Evolutionary conservation across 1,140 invertebrate genomes (phyloP).

Genomic region (Drosophila orosa): DNA sequence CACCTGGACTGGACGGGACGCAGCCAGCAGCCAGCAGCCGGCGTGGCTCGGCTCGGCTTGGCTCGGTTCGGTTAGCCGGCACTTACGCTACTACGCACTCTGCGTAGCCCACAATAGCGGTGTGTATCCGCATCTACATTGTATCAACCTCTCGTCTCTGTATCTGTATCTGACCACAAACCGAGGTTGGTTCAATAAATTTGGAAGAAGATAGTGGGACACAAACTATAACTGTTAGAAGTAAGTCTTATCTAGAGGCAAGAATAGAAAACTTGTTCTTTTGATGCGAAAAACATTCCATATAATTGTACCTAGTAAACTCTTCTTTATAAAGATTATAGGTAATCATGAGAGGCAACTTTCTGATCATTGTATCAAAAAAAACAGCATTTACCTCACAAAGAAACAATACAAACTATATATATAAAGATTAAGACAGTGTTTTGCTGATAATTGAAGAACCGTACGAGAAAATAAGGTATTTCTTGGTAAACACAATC

Average conservation of each 20-base stretch:
- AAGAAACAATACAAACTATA: neutral
- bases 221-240: too few relatives aligned
- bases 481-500: neutral
- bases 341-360: neutral
- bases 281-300: too few relatives aligned
- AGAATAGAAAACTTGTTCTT: neutral
- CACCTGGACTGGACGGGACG: slow-evolving; percentile 11
- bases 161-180: slow-evolving; percentile 8
- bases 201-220: neutral
- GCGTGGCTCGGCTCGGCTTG: slow-evolving; percentile 23
- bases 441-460: neutral
- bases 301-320: too few relatives aligned
- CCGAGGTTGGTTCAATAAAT: neutral
- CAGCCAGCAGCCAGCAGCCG: slow-evolving; percentile 6
- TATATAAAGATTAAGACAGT: neutral
- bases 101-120: slow-evolving; percentile 25
- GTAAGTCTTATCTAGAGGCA: neutral
- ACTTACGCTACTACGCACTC: slow-evolving; percentile 73
- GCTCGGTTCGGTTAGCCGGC: slow-evolving; percentile 53
- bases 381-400: neutral
- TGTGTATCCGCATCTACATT: slow-evolving; percentile 44
- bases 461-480: neutral
- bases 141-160: slow-evolving; percentile 1
- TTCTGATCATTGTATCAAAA: neutral
- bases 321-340: neutral